Percentiles rank a stretch among this genome's conserved stretches.
These are phyloP conservation scores for Psittacara wagleri DNA, from an alignment of 2,113 vertebrate species.

Conservation along the genomic window DNA sequence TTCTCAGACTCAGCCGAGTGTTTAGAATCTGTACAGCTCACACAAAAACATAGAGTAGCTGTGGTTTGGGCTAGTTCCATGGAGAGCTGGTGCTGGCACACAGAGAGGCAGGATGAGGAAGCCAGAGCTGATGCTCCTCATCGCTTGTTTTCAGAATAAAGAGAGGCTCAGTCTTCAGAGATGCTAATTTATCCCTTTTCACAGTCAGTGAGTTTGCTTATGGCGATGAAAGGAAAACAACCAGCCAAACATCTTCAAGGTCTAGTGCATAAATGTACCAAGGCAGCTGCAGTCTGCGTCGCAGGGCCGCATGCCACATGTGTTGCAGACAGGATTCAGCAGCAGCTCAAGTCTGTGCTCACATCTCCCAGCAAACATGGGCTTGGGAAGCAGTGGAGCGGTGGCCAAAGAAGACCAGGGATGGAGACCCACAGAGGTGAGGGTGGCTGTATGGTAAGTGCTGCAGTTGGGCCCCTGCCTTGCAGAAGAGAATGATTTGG, in stretches of 20 bases:
- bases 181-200: slow-evolving; percentile 55
- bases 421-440: neutral
- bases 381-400: accelerated
- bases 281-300: neutral
- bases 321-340: neutral
- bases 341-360: neutral
- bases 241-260: slow-evolving; percentile 36
- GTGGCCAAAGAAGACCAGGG: neutral
- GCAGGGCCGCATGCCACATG: accelerated
- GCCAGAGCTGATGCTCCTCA: neutral
- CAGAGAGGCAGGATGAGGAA: neutral
- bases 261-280: neutral
- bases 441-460: neutral
- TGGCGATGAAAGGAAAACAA: slow-evolving; percentile 36
- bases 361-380: accelerated
- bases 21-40: neutral
- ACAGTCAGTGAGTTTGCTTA: slow-evolving; percentile 47
- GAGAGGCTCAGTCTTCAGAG: neutral
- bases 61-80: neutral
- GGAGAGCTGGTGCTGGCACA: neutral
- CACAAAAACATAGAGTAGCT: accelerated
- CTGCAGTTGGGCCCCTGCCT: too few relatives aligned
- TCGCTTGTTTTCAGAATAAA: neutral
- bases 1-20: neutral
- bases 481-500: neutral